These are phyloP conservation scores for Syrista parreyssii DNA, from an alignment of 2,888 invertebrate species.

Conservation along the genomic window DNA sequence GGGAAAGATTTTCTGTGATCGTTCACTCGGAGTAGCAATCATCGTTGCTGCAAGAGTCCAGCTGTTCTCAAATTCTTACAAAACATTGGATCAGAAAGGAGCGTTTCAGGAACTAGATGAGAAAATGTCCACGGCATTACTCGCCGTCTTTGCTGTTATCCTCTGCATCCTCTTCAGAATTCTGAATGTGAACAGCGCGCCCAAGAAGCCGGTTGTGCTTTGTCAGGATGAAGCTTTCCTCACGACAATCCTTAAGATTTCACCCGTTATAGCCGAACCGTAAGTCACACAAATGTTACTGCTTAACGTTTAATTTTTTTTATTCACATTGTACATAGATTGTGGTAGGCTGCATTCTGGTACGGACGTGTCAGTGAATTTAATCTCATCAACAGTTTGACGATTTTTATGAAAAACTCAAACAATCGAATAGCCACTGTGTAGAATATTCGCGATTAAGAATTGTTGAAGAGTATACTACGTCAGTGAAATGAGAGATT, in stretches of 20 bases:
- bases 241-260: constrained; percentile 81
- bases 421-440: not conserved
- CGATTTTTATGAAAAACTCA: not conserved
- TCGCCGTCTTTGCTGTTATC: constrained; percentile 85
- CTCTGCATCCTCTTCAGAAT: constrained; percentile 86
- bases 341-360: not conserved
- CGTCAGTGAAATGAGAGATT: not conserved
- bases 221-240: constrained; percentile 82
- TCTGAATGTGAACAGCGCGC: constrained; percentile 85
- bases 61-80: not conserved
- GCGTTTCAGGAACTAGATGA: not conserved
- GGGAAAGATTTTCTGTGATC: not conserved
- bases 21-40: too few species aligned
- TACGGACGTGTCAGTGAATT: not conserved
- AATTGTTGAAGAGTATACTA: not conserved
- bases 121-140: constrained; percentile 82
- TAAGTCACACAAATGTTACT: constrained; percentile 70
- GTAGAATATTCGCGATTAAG: not conserved
- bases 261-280: constrained; percentile 84
- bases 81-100: not conserved
- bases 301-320: constrained; percentile 8
- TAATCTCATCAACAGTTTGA: not conserved
- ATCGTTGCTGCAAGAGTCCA: not conserved
- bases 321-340: not conserved
- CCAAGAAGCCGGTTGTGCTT: constrained; percentile 81